These are phyloP conservation scores for Maniola jurtina DNA, from an alignment of 1,140 invertebrate genomes.

Conservation along the genomic window DNA sequence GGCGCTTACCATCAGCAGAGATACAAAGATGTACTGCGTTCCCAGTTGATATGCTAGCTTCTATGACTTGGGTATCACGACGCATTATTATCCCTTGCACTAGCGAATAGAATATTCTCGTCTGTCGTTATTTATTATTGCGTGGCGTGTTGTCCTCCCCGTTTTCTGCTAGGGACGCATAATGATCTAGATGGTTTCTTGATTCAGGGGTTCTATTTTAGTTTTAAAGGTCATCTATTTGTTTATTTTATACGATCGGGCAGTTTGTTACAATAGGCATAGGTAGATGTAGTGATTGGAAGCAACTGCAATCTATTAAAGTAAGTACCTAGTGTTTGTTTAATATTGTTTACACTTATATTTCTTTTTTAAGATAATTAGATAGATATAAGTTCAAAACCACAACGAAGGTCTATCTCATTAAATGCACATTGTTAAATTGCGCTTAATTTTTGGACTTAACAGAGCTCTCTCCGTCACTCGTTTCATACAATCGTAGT, in stretches of 20 bases:
- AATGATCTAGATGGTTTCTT: constrained; percentile 44
- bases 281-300: neutral
- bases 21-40: constrained; percentile 8
- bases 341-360: neutral
- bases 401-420: no score
- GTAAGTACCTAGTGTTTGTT: neutral
- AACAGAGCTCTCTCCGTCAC: no score
- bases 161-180: constrained; percentile 40
- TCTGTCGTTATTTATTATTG: constrained; percentile 40
- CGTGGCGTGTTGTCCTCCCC: constrained; percentile 37
- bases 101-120: constrained; percentile 23
- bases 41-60: constrained; percentile 4
- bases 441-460: no score
- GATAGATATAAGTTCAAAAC: no score
- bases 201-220: constrained; percentile 43
- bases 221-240: constrained; percentile 34
- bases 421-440: no score
- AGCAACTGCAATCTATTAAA: neutral
- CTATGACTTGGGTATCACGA: constrained; percentile 17
- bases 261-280: neutral
- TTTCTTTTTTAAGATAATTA: neutral
- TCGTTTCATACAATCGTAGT: no score
- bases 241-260: neutral
- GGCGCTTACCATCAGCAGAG: constrained; percentile 34
- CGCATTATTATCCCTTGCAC: constrained; percentile 17